phyloP scores from a whole-genome alignment of 1,140 invertebrate species.

The Drosophila bocqueti region DNA sequence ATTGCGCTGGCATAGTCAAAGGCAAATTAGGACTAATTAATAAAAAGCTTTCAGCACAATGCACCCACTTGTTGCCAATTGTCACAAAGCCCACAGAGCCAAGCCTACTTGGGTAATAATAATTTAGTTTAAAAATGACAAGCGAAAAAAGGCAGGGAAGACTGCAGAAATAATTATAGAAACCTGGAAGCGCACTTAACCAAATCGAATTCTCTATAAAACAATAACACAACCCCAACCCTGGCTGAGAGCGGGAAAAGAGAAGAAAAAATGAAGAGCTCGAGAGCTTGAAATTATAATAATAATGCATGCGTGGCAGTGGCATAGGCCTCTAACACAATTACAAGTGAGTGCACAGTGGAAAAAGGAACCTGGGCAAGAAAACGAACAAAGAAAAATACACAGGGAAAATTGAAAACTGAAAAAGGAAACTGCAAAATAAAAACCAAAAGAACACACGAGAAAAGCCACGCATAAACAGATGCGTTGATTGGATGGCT shows the following conservation, averaged over 20 bases:
- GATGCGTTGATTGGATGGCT: constrained; percentile 53
- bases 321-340: constrained; percentile 77
- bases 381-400: constrained; percentile 30
- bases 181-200: constrained; percentile 74
- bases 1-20: constrained; percentile 64
- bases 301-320: constrained; percentile 80
- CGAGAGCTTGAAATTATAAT: constrained; percentile 66
- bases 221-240: constrained; percentile 61
- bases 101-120: constrained; percentile 54
- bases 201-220: constrained; percentile 78
- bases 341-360: constrained; percentile 63
- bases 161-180: constrained; percentile 35
- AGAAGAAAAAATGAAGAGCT: constrained; percentile 42
- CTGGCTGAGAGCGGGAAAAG: constrained; percentile 24
- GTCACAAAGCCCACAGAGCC: constrained; percentile 28
- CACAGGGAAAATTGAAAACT: constrained; percentile 26
- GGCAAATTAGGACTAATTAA: constrained; percentile 69
- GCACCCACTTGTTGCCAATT: constrained; percentile 41
- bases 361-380: constrained; percentile 11
- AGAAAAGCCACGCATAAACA: constrained; percentile 57
- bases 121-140: constrained; percentile 71
- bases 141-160: constrained; percentile 3
- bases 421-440: constrained; percentile 16
- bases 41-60: constrained; percentile 60
- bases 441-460: constrained; percentile 42